Conservation (phyloP, 2,797 vertebrate genomes). For the Microctenopoma lineatum region DNA sequence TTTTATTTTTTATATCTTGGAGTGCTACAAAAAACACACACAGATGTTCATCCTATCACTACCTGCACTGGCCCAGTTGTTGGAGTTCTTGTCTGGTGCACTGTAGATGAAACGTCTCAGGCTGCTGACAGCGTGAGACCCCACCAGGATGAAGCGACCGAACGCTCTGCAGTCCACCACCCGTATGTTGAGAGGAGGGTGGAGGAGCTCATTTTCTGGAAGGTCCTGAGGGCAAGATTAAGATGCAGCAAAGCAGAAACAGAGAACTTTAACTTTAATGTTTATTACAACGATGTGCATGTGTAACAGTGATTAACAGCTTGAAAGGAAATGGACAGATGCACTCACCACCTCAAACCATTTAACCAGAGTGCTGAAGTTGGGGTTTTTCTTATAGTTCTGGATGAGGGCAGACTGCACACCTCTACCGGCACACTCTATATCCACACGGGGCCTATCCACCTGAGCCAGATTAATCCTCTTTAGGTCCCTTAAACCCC, state of each 20-base stretch:
- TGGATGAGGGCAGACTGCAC: slow-evolving; percentile 95
- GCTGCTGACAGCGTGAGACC: slow-evolving; percentile 92
- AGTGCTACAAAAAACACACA: background rate
- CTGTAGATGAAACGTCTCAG: slow-evolving; percentile 92
- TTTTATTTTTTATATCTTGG: too few species aligned
- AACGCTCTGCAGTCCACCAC: slow-evolving; percentile 98
- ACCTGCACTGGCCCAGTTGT: slow-evolving; percentile 90
- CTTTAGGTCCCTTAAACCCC: slow-evolving; percentile 97
- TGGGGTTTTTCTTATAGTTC: slow-evolving; percentile 99
- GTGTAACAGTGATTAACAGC: background rate
- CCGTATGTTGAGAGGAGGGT: slow-evolving; percentile 93
- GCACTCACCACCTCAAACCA: slow-evolving; percentile 98
- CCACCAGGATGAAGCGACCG: slow-evolving; percentile 94
- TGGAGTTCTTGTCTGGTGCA: slow-evolving; percentile 85
- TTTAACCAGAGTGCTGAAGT: slow-evolving; percentile 96
- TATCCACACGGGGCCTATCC: slow-evolving; percentile 95
- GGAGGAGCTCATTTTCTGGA: slow-evolving; percentile 95
- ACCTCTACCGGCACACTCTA: slow-evolving; percentile 94
- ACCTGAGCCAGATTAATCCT: slow-evolving; percentile 96
- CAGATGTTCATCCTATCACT: background rate
- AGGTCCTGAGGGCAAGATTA: slow-evolving; percentile 85
- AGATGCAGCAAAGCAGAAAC: background rate
- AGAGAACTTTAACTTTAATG: background rate
- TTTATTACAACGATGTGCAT: background rate
- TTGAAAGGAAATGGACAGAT: background rate